phyloP scores from a whole-genome alignment of 2,888 invertebrate species.

The Parasteatoda lunata region DNA sequence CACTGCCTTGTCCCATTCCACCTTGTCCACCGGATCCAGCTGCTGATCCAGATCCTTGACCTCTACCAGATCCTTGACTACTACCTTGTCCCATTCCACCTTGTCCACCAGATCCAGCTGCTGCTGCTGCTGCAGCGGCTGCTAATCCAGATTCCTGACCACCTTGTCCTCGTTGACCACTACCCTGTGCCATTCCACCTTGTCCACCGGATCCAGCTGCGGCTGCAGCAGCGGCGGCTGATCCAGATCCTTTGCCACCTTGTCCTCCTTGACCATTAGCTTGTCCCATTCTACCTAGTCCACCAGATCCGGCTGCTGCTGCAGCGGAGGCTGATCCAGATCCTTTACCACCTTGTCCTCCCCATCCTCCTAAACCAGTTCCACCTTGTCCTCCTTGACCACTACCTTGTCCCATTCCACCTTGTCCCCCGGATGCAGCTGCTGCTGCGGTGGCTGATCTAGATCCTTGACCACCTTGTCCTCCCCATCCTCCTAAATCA shows the following conservation, averaged over 20 bases:
- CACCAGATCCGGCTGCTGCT: background rate
- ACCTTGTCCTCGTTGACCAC: background rate
- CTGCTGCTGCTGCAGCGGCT: background rate
- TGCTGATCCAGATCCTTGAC: background rate
- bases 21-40: background rate
- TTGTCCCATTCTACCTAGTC: background rate
- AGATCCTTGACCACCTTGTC: background rate
- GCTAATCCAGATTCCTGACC: background rate
- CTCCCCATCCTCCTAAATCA: background rate
- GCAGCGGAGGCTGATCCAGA: background rate
- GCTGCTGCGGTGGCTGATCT: background rate
- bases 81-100: background rate
- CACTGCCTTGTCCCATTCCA: no score
- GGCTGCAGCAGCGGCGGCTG: constrained; percentile 8
- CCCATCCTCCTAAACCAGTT: background rate
- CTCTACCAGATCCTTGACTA: background rate
- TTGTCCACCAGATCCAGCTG: background rate
- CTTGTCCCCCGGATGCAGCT: background rate
- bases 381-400: background rate
- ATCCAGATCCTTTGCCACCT: background rate
- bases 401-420: background rate
- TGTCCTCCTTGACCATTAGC: background rate
- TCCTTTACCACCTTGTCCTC: background rate
- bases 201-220: constrained; percentile 12
- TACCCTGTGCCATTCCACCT: background rate